These are phyloP conservation scores for Chromoteleia sp. DNA, from an alignment of 2,888 invertebrate genomes.

Conservation along the genomic window DNA sequence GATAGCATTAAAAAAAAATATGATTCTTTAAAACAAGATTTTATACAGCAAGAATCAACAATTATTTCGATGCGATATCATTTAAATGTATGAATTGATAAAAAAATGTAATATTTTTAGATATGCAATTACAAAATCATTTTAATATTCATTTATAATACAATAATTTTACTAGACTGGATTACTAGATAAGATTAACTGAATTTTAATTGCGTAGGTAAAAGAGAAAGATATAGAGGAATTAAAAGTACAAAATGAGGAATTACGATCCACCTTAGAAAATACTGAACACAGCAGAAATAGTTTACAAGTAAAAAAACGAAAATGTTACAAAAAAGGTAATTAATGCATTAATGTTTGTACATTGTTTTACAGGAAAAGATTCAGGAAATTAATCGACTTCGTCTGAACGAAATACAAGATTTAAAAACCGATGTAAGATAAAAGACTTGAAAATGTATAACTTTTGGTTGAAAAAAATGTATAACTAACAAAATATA, in stretches of 20 bases:
- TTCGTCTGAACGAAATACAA: constrained; percentile 16
- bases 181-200: too few relatives aligned
- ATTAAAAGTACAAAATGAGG: constrained; percentile 17
- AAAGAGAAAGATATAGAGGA: constrained; percentile 54
- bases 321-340: too few relatives aligned
- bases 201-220: constrained; percentile 20
- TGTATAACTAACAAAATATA: background rate
- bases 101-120: background rate
- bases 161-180: too few relatives aligned
- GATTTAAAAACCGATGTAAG: constrained; percentile 34
- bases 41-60: constrained; percentile 46
- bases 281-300: background rate
- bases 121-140: background rate
- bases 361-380: constrained; percentile 15
- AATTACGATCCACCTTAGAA: constrained; percentile 8
- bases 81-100: constrained; percentile 33
- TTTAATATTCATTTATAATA: background rate
- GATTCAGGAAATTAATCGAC: constrained; percentile 12
- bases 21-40: constrained; percentile 36
- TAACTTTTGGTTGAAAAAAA: background rate
- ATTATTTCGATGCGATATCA: constrained; percentile 28
- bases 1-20: constrained; percentile 30
- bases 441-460: background rate
- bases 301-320: constrained; percentile 6
- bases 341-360: too few relatives aligned